phyloP scores from a whole-genome alignment of 2,888 invertebrate genomes.

The Phorcus lineatus region DNA sequence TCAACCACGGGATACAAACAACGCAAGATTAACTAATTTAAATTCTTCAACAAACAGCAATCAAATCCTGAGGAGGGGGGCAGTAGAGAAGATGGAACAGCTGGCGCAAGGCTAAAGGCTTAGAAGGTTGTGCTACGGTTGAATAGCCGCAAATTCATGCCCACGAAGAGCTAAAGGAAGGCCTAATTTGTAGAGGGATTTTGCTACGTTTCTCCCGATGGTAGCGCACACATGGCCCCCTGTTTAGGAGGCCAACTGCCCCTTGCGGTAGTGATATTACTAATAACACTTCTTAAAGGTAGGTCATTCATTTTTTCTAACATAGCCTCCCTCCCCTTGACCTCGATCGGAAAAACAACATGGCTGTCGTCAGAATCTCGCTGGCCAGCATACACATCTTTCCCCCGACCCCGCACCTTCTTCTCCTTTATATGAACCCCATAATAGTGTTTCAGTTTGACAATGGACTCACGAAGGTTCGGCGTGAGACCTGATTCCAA shows the following conservation, averaged over 20 bases:
- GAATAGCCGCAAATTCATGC: conserved; percentile 42
- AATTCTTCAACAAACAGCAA: neutral
- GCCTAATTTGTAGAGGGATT: conserved; percentile 11
- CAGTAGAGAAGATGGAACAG: conserved; percentile 5
- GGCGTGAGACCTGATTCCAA: too few relatives aligned
- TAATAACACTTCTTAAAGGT: neutral
- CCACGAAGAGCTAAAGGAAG: conserved; percentile 14
- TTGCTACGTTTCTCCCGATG: neutral
- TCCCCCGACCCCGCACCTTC: neutral
- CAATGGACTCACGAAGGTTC: too few relatives aligned
- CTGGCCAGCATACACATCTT: neutral
- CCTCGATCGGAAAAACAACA: conserved; percentile 10
- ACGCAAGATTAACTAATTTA: too few relatives aligned
- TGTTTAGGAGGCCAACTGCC: neutral
- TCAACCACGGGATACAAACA: too few relatives aligned
- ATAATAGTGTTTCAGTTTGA: too few relatives aligned
- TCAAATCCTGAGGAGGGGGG: neutral
- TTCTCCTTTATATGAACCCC: neutral
- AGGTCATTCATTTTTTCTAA: neutral
- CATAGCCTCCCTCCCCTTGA: neutral
- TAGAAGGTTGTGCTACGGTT: conserved; percentile 43
- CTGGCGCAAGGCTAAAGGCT: conserved; percentile 42
- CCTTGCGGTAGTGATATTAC: neutral
- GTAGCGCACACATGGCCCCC: neutral
- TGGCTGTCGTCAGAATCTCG: neutral